Evolutionary conservation across 2,113 vertebrate genomes (phyloP).

Genomic region (Pseudonaja textilis): DNA sequence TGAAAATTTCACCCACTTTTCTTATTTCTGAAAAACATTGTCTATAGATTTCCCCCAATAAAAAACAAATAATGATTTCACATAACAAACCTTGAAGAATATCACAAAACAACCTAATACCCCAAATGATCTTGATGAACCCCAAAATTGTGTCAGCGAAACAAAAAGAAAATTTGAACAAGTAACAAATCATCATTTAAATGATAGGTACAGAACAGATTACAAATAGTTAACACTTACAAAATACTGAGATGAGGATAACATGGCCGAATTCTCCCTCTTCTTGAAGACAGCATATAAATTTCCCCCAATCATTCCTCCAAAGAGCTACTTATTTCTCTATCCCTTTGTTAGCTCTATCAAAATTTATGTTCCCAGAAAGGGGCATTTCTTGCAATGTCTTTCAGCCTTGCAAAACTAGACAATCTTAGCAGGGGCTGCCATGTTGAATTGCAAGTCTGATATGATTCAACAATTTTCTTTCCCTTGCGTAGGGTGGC

Average conservation of each 20-base stretch:
- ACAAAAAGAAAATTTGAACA: background rate
- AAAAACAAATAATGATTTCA: fast-evolving
- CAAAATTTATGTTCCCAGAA: background rate
- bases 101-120: background rate
- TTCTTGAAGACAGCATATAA: constrained; percentile 43
- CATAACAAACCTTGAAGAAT: constrained; percentile 16
- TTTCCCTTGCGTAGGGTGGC: constrained; percentile 1
- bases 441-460: constrained; percentile 68
- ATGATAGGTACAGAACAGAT: constrained; percentile 49
- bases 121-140: background rate
- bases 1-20: background rate
- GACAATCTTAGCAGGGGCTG: constrained; percentile 55
- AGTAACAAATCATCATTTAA: constrained; percentile 46
- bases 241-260: constrained; percentile 27
- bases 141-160: background rate
- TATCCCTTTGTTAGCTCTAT: background rate
- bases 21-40: background rate
- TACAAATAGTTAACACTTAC: constrained; percentile 58
- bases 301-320: constrained; percentile 26
- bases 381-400: constrained; percentile 16
- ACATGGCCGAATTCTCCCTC: constrained; percentile 15
- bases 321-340: background rate
- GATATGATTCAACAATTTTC: constrained; percentile 58
- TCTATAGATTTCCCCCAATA: constrained; percentile 4
- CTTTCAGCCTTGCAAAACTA: constrained; percentile 14